Evolutionary conservation across 1,140 invertebrate genomes (phyloP).

Genomic region (Zaprionus capensis): DNA sequence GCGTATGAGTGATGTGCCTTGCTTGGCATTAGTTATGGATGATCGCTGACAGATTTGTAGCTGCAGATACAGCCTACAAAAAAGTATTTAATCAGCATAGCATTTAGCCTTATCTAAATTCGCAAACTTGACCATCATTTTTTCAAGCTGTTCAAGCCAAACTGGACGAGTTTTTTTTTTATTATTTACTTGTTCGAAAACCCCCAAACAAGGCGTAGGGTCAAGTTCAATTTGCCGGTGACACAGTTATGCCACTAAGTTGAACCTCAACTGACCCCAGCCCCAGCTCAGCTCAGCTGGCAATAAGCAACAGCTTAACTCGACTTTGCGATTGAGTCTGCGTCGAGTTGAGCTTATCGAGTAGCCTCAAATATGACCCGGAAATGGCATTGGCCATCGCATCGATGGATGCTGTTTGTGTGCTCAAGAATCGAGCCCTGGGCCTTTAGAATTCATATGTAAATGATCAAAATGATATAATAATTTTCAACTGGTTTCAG

Average conservation of each 20-base stretch:
- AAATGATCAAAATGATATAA: constrained; percentile 61
- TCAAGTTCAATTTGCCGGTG: constrained; percentile 80
- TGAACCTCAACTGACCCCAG: constrained; percentile 66
- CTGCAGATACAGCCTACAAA: constrained; percentile 18
- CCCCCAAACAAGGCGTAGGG: constrained; percentile 39
- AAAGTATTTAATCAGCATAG: constrained; percentile 42
- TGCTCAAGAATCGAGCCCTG: constrained; percentile 65
- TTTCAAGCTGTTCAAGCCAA: constrained; percentile 14
- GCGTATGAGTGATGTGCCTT: constrained; percentile 63
- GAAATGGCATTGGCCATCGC: constrained; percentile 54
- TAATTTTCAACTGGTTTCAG: constrained; percentile 43
- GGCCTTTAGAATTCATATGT: constrained; percentile 66
- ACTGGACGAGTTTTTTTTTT: constrained; percentile 32
- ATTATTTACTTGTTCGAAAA: neutral
- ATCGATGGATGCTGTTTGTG: constrained; percentile 16
- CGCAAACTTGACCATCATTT: constrained; percentile 7
- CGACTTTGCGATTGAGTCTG: neutral
- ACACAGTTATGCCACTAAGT: constrained; percentile 63
- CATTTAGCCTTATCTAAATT: constrained; percentile 36
- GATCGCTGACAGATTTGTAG: constrained; percentile 12
- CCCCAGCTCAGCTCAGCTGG: constrained; percentile 36
- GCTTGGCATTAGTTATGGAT: constrained; percentile 35
- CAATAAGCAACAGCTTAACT: neutral
- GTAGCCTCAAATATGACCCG: constrained; percentile 60
- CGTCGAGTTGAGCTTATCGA: neutral